Conservation (phyloP, 2,797 vertebrate species). For the Peromyscus attwateri region DNA sequence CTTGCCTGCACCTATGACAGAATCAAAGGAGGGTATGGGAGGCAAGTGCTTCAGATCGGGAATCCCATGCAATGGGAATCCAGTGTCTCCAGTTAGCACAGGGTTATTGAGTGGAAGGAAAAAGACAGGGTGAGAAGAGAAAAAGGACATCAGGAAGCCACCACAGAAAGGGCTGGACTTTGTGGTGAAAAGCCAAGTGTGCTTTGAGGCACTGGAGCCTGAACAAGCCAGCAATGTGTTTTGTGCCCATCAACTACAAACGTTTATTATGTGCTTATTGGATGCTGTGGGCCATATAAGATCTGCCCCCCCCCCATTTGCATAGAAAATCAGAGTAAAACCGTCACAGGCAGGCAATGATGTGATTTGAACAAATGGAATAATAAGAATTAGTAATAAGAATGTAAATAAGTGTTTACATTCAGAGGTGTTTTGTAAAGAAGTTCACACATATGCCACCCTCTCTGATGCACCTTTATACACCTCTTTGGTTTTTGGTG, state of each 20-base stretch:
- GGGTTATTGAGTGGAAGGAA: neutral
- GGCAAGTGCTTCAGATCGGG: neutral
- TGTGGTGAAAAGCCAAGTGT: slow-evolving; percentile 22
- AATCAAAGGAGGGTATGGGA: neutral
- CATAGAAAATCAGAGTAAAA: slow-evolving; percentile 4
- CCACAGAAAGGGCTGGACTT: neutral
- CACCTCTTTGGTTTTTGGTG: neutral
- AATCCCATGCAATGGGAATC: neutral
- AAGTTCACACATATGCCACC: neutral
- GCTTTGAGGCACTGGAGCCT: neutral
- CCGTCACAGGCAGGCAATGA: neutral
- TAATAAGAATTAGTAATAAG: slow-evolving; percentile 4
- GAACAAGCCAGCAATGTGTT: neutral
- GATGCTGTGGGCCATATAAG: neutral
- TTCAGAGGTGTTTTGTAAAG: neutral
- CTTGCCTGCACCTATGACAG: neutral
- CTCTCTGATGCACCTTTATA: neutral
- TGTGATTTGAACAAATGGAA: neutral
- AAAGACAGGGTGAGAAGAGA: neutral
- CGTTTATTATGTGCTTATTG: neutral
- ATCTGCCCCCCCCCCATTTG: neutral
- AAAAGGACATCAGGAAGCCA: neutral
- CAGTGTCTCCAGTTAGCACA: neutral
- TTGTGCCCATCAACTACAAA: neutral
- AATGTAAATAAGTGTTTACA: slow-evolving; percentile 23